Evolutionary conservation across 1,140 invertebrate genomes (phyloP).

Genomic region (Lasioglossum albipes): DNA sequence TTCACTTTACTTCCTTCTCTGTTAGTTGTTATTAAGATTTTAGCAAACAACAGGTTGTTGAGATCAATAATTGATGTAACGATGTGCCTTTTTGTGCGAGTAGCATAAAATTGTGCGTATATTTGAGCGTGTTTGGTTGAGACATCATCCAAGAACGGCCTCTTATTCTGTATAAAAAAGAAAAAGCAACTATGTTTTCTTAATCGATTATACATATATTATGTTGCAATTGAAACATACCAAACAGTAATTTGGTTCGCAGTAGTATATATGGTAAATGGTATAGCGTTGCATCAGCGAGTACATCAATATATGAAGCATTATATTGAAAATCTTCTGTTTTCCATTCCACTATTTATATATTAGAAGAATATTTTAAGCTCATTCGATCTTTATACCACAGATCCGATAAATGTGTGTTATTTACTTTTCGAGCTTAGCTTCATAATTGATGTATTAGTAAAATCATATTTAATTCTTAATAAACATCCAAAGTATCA

Average conservation of each 20-base stretch:
- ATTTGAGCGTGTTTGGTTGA: slow-evolving; percentile 45
- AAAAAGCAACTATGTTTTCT: slow-evolving; percentile 33
- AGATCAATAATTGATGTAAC: slow-evolving; percentile 41
- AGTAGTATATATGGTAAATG: slow-evolving; percentile 50
- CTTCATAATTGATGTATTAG: slow-evolving; percentile 66
- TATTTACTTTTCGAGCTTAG: slow-evolving; percentile 33
- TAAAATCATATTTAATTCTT: slow-evolving; percentile 53
- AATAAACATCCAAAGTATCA: slow-evolving; percentile 51
- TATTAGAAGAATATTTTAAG: slow-evolving; percentile 40
- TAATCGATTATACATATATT: slow-evolving; percentile 50
- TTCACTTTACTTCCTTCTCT: slow-evolving; percentile 30
- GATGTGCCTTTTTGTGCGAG: slow-evolving; percentile 54
- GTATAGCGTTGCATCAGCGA: slow-evolving; percentile 41
- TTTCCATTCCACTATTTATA: slow-evolving; percentile 49
- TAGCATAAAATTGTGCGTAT: slow-evolving; percentile 49
- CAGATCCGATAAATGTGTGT: slow-evolving; percentile 18
- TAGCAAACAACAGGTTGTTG: slow-evolving; percentile 44
- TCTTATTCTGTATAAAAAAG: slow-evolving; percentile 50
- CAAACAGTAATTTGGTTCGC: slow-evolving; percentile 51
- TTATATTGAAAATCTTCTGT: slow-evolving; percentile 44
- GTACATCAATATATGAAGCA: slow-evolving; percentile 66
- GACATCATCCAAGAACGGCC: slow-evolving; percentile 64
- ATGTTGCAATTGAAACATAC: slow-evolving; percentile 47
- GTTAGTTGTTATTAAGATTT: slow-evolving; percentile 41
- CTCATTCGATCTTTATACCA: slow-evolving; percentile 45